Evolutionary conservation across 2,113 vertebrate genomes (phyloP), one percentile per base, ranked within the genome.

Genomic region (Atrichornis clamosus): DNA sequence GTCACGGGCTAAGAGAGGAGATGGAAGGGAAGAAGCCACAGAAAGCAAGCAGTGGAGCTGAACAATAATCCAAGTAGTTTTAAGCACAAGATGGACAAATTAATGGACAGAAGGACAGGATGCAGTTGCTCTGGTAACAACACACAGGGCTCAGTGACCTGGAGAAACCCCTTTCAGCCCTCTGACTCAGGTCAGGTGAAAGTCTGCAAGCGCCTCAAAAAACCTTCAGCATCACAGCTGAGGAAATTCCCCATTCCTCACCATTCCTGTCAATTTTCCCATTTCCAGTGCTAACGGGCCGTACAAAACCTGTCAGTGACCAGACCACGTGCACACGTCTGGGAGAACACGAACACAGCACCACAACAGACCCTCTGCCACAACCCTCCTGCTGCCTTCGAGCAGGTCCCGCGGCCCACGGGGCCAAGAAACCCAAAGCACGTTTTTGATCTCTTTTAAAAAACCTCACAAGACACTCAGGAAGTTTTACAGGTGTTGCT

Each of bases 241-340:
- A 90, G 79, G 65, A 80, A 78, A 87, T 26, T 33, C 81, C 46
- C 56, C 52, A 10, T 44, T 87, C 53, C 62, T 37, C 53, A 13
- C 0, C 0, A 50, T 27, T 70, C 60, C 72, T 21, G 44, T 23
- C 79, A 21, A 0, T 42, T 68, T 75, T 90, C 65, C 58, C 52
- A 19, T 52, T 44, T n/a, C 60, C 19, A 22, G 32, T 44, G 70
- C 70, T 64, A 37, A 30, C 1, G 12, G 47, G 23, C 44, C 44
- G 9, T 13, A 27, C 14, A 8, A 60, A 81, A 59, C 56, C 84
- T 41, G 42, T 35, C 2, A 32, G 50, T 1, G 12, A 33, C 20
- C 11, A 37, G 7, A 32, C 15, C 4, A 6, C 0, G 0, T 6
- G 53, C 35, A 32, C 35, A 24, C 1, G 1, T 28, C 59, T 49